Evolutionary conservation across 2,888 invertebrate genomes (phyloP).

Genomic region (Metopia argyrocephala): DNA sequence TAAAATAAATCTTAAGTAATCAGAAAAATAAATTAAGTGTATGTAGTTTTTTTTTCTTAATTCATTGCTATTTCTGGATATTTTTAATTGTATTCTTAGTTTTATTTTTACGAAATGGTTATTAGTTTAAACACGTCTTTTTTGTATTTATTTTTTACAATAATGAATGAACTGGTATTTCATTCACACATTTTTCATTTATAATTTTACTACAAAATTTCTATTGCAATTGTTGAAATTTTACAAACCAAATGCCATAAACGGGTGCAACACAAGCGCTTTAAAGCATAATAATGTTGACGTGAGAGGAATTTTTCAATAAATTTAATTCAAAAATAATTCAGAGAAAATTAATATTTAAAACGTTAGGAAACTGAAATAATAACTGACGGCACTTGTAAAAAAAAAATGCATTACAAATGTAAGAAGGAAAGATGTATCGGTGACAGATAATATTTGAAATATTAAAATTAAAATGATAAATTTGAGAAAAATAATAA

Average conservation of each 20-base stretch:
- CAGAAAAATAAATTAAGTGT: no score
- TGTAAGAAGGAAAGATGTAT: constrained; percentile 6
- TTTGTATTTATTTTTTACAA: neutral
- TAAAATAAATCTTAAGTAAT: no score
- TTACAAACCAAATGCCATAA: constrained; percentile 25
- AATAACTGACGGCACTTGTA: constrained; percentile 23
- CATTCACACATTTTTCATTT: neutral
- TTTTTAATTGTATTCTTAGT: neutral
- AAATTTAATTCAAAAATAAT: neutral
- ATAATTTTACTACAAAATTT: constrained; percentile 2
- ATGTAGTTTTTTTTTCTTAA: no score
- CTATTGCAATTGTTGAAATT: neutral
- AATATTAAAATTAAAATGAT: neutral
- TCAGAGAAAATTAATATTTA: neutral
- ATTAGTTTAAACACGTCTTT: neutral
- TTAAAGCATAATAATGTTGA: constrained; percentile 51
- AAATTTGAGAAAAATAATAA: neutral
- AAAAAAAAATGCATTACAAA: neutral
- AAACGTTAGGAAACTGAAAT: neutral
- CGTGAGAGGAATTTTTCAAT: neutral
- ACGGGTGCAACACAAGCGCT: constrained; percentile 50
- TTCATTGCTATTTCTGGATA: neutral
- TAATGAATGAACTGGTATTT: constrained; percentile 32
- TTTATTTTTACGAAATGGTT: no score
- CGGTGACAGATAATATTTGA: neutral